Evolutionary conservation across 2,888 invertebrate genomes (phyloP), one percentile per base, ranked within the genome.

Genomic region (Dynastes maya): DNA sequence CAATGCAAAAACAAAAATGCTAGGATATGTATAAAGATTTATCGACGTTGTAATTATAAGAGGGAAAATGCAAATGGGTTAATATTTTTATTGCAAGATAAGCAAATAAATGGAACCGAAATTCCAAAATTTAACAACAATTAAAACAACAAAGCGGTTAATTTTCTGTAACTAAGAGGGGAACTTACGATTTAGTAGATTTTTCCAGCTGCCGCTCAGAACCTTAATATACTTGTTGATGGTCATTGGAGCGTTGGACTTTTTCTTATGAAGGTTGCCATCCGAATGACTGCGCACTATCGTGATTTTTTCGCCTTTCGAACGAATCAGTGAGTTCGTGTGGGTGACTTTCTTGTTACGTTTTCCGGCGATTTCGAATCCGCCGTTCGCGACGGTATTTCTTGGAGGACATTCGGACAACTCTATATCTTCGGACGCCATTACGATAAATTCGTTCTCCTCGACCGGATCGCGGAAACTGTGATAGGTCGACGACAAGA

Each of bases 131-230:
- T 8, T 45, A 22, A 45, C 11, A 45, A 45, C 45, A 45, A 45
- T 45, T 45, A 45, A 11, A 45, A 45, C 2, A 45, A 8, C 11
- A 45, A 45, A 45, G 45, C 45, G 45, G 61, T 29, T 22, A 61
- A 11, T 45, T 74, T 63, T 61, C 22, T 49, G 29, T 45, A 61
- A 61, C 58, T 61, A 27, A 61, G 55, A 58, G 22, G 58, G 61
- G 72, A 80, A 93, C 95, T 94, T 92, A 95, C 95, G 91, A 91
- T 93, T 92, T 86, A 94, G 90, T 82, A 95, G 92, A 89, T 95
- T 95, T 89, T 93, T 94, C 95, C 95, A 95, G 89, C 94, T 94
- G 82, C 94, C 94, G 86, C 94, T 94, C 84, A 95, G 91, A 80
- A 92, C 94, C 84, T 92, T 92, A 82, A 94, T 93, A 88, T 94